A percentile compares a stretch with the other conserved stretches of the same genome.
These are phyloP conservation scores for Sinella curviseta DNA, from an alignment of 1,140 invertebrate species.

Conservation along the genomic window DNA sequence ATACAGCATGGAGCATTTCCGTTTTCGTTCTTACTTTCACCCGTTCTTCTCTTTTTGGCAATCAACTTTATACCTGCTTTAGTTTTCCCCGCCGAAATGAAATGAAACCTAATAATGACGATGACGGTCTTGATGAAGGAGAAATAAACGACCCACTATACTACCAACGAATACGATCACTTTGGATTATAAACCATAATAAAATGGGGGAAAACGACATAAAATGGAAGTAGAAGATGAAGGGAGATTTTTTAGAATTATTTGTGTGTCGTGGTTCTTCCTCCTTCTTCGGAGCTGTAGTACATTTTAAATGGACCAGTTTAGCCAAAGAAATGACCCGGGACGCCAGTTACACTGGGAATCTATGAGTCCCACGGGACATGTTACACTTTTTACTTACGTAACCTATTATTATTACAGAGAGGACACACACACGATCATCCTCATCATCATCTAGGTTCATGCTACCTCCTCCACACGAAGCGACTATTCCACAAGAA, in stretches of 20 bases:
- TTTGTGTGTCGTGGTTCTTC: no score
- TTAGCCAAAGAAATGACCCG: conserved; percentile 39
- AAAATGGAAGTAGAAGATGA: no score
- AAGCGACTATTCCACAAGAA: no score
- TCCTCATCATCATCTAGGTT: background rate
- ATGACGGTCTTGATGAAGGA: background rate
- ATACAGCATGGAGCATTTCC: no score
- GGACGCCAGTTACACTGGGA: conserved; percentile 35
- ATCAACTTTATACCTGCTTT: background rate
- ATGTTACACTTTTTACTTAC: background rate
- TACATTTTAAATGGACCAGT: conserved; percentile 13
- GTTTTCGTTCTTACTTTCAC: no score
- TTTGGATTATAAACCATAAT: conserved; percentile 3
- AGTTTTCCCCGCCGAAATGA: background rate
- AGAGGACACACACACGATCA: background rate
- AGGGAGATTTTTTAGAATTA: no score
- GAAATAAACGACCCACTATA: background rate
- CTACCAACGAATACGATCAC: no score
- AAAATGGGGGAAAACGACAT: no score
- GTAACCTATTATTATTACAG: background rate
- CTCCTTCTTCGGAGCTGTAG: no score
- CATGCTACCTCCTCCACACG: background rate
- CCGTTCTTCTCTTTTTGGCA: background rate
- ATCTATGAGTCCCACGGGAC: conserved; percentile 10
- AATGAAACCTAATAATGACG: background rate